A percentile compares a stretch with the other conserved stretches of the same genome.
These are phyloP conservation scores for Paracentrotus lividus DNA, from an alignment of 53 echinoderm and acorn worm species.

Conservation along the genomic window DNA sequence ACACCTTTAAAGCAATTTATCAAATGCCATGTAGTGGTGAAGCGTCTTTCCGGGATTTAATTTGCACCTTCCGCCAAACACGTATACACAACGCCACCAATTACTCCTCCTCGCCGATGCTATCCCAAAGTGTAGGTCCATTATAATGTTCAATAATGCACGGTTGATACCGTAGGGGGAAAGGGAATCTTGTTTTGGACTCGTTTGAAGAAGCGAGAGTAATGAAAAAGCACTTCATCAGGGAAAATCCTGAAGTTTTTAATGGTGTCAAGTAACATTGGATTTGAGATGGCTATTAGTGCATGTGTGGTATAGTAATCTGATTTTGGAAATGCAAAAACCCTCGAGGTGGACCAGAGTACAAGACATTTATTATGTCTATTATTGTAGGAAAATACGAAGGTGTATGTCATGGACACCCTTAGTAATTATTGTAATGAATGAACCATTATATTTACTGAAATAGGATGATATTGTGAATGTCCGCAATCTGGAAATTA, in stretches of 20 bases:
- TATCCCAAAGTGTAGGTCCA: not conserved
- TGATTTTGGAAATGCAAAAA: slow-evolving; percentile 2
- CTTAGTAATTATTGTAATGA: not conserved
- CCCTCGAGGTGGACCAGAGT: not conserved
- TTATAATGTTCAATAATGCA: not conserved
- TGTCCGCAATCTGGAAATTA: not conserved
- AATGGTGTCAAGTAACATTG: not conserved
- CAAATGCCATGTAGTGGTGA: not conserved
- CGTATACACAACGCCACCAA: not conserved
- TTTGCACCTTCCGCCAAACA: not conserved
- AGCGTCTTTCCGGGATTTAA: not conserved
- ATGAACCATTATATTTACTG: not conserved
- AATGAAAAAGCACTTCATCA: slow-evolving; percentile 11
- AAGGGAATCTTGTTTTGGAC: not conserved
- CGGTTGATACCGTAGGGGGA: not conserved
- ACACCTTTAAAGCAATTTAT: not conserved
- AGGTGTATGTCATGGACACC: not conserved
- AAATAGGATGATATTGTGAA: not conserved
- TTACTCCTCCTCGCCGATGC: not conserved
- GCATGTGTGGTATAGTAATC: not conserved
- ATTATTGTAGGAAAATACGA: not conserved
- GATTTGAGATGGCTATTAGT: not conserved
- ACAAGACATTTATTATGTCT: not conserved
- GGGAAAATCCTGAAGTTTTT: not conserved
- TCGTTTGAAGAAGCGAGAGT: not conserved